Conservation (phyloP, 1,140 invertebrate genomes). For the Drosophila dunni region DNA sequence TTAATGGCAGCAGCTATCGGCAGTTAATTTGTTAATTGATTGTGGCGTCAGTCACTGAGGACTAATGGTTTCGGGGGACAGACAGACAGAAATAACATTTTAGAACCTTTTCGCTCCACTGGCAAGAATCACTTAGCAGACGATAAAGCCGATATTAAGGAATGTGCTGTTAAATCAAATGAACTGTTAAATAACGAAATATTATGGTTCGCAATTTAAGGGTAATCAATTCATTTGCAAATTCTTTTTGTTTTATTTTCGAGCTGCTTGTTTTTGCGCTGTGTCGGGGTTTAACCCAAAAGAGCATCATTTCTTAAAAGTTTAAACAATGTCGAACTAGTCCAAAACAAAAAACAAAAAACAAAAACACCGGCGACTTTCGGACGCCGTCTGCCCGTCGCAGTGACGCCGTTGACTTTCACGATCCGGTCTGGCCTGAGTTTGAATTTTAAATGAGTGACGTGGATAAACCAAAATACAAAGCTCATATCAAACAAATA, state of each 20-base stretch:
- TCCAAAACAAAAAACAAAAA: constrained; percentile 23
- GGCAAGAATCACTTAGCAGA: constrained; percentile 67
- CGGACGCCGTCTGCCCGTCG: constrained; percentile 30
- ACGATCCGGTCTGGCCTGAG: constrained; percentile 66
- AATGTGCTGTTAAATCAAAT: constrained; percentile 53
- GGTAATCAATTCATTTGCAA: constrained; percentile 59
- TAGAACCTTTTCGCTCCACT: constrained; percentile 50
- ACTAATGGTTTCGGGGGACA: constrained; percentile 26
- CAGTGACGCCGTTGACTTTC: constrained; percentile 62
- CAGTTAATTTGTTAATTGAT: constrained; percentile 51
- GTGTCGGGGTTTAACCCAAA: constrained; percentile 67
- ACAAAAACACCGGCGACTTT: constrained; percentile 55
- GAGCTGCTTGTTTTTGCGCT: constrained; percentile 18
- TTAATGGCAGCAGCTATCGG: neutral
- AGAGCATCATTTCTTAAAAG: constrained; percentile 14
- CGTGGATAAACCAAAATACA: constrained; percentile 63
- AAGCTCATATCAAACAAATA: neutral
- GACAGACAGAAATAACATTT: constrained; percentile 7
- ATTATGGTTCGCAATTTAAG: constrained; percentile 43
- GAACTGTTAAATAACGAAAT: constrained; percentile 68
- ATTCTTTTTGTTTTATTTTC: constrained; percentile 54
- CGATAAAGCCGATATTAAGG: constrained; percentile 21
- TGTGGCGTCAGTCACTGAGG: constrained; percentile 34
- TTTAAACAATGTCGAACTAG: constrained; percentile 57
- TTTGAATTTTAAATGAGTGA: constrained; percentile 64